Evolutionary conservation across 2,888 invertebrate genomes (phyloP), one percentile per base, ranked within the genome.

Genomic region (Ellobium chinense): DNA sequence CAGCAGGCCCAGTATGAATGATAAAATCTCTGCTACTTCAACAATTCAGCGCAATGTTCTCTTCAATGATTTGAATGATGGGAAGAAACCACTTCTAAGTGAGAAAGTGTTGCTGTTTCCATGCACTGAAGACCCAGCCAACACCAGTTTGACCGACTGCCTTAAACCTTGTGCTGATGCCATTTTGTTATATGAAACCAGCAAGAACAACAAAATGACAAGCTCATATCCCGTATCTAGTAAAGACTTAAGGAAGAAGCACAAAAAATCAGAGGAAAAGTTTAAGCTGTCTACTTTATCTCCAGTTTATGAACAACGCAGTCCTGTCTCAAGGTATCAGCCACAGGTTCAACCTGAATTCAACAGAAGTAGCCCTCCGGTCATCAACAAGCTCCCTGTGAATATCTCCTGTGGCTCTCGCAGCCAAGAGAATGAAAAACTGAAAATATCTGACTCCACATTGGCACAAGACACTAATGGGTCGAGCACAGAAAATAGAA

Each of bases 81-180:
- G 9, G 7, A n/a, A 60, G 2, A 27, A 29, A 37, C 3, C 58
- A 7, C 46, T n/a, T 24, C 36, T 24, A 18, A n/a, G 4, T 18
- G 46, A 74, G 29, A 31, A 63, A 29, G 34, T 74, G n/a, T 29
- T 21, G 29, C 36, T 27, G 18, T 74, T 36, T 39, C 37, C 73
- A 3, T 37, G 37, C 37, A 24, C 29, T 14, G 18, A 7, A 24
- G 27, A 62, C 27, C 73, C 62, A 18, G 39, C 1, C 1, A 18
- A 2, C n/a, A 14, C 9, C 27, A 62, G 29, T 36, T 27, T 27
- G 2, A 4, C 31, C 14, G 21, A 63, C 0, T 60, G 1, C 31
- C 14, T 77, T 3, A 66, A 68, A 34, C 58, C 68, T 1, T 36
- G 62, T 63, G 24, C 56, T 58, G 63, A 70, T 31, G 60, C 56